phyloP scores from a whole-genome alignment of 2,797 vertebrate genomes.

The Girardinus metallicus region DNA sequence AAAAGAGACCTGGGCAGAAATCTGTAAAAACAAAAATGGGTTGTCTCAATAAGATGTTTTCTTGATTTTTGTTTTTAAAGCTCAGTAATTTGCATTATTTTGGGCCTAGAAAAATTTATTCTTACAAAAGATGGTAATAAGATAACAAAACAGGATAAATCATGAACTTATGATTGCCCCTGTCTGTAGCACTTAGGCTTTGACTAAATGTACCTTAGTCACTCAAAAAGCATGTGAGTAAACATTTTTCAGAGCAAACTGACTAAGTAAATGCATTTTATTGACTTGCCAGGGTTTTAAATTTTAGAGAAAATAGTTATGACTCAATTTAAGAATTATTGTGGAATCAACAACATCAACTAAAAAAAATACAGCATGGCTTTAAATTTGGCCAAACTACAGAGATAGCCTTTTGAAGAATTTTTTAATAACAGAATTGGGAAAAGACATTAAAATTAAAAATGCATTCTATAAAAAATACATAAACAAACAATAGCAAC shows the following conservation, averaged over 20 bases:
- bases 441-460: not conserved
- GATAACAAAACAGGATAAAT: not conserved
- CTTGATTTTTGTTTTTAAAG: not conserved
- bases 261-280: not conserved
- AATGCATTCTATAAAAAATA: not conserved
- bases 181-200: not conserved
- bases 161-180: not conserved
- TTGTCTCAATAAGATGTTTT: not conserved
- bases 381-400: not conserved
- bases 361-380: not conserved
- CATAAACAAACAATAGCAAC: not conserved
- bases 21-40: no score
- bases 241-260: not conserved
- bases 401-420: not conserved
- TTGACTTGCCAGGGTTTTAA: not conserved
- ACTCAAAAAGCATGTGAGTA: not conserved
- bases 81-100: not conserved
- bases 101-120: not conserved
- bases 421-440: not conserved
- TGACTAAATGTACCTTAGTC: not conserved
- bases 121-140: not conserved
- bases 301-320: not conserved
- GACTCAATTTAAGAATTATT: not conserved
- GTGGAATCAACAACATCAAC: not conserved
- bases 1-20: no score